Percentiles rank a stretch among this genome's conserved stretches.
Evolutionary conservation across 2,113 vertebrate species (phyloP).

Genomic region (Aptenodytes forsteri): DNA sequence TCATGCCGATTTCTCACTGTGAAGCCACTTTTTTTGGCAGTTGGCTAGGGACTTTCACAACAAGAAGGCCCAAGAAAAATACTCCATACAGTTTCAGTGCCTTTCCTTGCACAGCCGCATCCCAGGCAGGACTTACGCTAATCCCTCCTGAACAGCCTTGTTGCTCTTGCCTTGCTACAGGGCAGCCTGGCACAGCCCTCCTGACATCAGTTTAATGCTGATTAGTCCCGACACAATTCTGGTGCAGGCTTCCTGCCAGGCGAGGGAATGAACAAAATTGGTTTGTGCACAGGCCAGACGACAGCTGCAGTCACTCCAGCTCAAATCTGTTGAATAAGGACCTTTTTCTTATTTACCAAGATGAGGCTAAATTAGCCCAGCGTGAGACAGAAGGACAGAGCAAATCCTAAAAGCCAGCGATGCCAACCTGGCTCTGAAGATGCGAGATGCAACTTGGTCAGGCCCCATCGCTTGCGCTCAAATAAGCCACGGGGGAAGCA

Average conservation of each 20-base stretch:
- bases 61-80: neutral
- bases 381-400: conserved; percentile 30
- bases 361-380: conserved; percentile 66
- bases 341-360: conserved; percentile 60
- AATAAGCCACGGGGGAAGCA: accelerated
- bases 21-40: neutral
- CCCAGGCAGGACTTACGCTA: neutral
- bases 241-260: conserved; percentile 65
- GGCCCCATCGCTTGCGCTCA: neutral
- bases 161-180: neutral
- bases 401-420: neutral
- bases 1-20: neutral
- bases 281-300: conserved; percentile 50
- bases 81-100: neutral
- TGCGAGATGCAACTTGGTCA: neutral
- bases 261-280: conserved; percentile 59
- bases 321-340: conserved; percentile 46
- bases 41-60: neutral
- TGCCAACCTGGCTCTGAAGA: neutral
- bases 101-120: neutral
- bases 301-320: conserved; percentile 62
- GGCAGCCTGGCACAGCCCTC: conserved; percentile 32
- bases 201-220: conserved; percentile 52
- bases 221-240: conserved; percentile 62
- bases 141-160: conserved; percentile 14